Evolutionary conservation across 92 coral and sea anemone species (phyloP), one percentile per base, ranked within the genome.

Genomic region (Heteractis magnifica): DNA sequence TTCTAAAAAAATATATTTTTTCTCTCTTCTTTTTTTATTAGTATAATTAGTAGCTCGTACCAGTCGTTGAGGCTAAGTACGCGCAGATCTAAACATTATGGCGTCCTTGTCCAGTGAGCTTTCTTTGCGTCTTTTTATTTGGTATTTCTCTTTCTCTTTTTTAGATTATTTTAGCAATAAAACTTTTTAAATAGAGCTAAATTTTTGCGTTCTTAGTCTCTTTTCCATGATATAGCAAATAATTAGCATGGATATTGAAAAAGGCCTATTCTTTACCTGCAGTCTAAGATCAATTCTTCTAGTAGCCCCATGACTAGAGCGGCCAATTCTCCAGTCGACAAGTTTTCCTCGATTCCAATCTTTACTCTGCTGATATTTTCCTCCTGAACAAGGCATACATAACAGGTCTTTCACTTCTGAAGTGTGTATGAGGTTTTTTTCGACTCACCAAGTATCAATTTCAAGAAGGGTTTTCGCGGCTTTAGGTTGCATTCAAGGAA

Each of bases 201-300:
- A 34, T 34, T 34, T 34, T 34, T 0, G 44, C 44, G 44, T 34
- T 34, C 44, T 34, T 34, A 34, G 44, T 34, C 44, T 34, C 44
- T 0, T 34, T 34, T 34, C 44, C 44, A 34, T 34, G 44, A 34
- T 34, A 34, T 34, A 34, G 44, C 44, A 34, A 34, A 34, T 34
- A 34, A 34, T 2, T 34, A 34, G 44, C 44, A 34, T 34, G 44
- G 44, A 34, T 34, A 34, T 34, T 34, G 44, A 34, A 2, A 34
- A 34, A 34, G 44, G 44, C 44, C 44, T 34, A 34, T 48, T 52
- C 34, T 83, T 77, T 77, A 96, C 99, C 94, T 85, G 80, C 99
- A 96, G n/a, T 89, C 92, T 44, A 79, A 80, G 77, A 94, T 90
- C 26, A 96, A 86, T 15, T 92, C 95, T 81, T 94, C 99, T 82